These are phyloP conservation scores for Seriola dumerili DNA, from an alignment of 2,113 vertebrate genomes.

Conservation along the genomic window DNA sequence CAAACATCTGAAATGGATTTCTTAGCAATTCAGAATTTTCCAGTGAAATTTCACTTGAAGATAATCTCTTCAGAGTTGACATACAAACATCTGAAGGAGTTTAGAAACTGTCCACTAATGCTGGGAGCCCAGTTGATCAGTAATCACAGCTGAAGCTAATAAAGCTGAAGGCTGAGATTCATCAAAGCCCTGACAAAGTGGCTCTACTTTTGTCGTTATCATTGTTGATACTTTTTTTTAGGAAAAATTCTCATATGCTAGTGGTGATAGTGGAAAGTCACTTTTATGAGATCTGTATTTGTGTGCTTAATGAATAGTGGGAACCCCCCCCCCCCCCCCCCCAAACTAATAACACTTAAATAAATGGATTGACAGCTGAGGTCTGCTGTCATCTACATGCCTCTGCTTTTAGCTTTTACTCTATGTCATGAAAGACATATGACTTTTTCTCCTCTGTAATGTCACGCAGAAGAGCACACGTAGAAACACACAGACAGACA, in stretches of 20 bases:
- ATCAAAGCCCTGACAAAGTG: neutral
- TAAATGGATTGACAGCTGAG: neutral
- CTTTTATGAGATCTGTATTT: neutral
- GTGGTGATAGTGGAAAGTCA: neutral
- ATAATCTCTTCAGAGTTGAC: neutral
- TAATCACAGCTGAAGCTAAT: neutral
- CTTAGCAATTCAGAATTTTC: neutral
- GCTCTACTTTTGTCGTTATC: neutral
- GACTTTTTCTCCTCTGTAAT: conserved; percentile 32
- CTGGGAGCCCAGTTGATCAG: neutral
- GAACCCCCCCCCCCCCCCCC: too few species aligned
- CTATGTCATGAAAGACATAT: neutral
- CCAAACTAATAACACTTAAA: neutral
- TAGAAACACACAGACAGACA: conserved; percentile 41
- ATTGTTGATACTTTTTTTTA: neutral
- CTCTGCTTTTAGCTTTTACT: conserved; percentile 9
- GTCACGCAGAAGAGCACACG: conserved; percentile 21
- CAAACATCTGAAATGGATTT: conserved; percentile 25
- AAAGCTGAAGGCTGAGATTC: neutral
- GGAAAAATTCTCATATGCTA: neutral
- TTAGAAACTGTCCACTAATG: neutral
- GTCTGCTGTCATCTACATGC: conserved; percentile 12
- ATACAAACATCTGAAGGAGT: neutral
- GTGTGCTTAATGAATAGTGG: neutral
- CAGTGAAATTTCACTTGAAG: neutral